Conservation (phyloP, 1,140 invertebrate species). For the Leptonema lineaticorne region DNA sequence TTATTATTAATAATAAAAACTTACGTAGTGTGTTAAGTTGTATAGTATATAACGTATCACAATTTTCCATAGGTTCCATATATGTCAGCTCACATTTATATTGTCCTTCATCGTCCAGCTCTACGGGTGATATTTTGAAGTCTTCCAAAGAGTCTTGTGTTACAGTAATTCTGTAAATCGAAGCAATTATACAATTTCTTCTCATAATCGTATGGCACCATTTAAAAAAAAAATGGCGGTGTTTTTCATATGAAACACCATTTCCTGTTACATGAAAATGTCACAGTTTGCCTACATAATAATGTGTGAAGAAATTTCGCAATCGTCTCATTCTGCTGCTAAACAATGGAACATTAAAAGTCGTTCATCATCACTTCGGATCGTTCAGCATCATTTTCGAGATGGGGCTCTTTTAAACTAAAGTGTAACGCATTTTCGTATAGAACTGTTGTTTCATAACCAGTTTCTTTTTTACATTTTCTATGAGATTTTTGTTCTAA, state of each 20-base stretch:
- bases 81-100: conserved; percentile 39
- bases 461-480: no score
- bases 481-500: no score
- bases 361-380: not conserved
- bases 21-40: conserved; percentile 36
- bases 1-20: conserved; percentile 9
- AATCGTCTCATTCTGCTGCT: not conserved
- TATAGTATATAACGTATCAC: conserved; percentile 20
- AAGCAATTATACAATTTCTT: no score
- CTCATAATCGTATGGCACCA: no score
- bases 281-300: not conserved
- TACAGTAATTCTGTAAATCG: conserved; percentile 30
- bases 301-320: not conserved
- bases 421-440: no score
- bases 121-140: conserved; percentile 28
- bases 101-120: conserved; percentile 33
- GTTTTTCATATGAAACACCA: not conserved
- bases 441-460: no score
- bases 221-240: not conserved
- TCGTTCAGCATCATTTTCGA: no score
- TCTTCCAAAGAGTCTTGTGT: conserved; percentile 15
- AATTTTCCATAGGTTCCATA: conserved; percentile 27
- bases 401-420: no score
- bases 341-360: not conserved
- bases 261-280: not conserved